Percentiles rank a stretch among this genome's conserved stretches.
Conservation (phyloP, 2,888 invertebrate species). For the Hermodice carunculata region DNA sequence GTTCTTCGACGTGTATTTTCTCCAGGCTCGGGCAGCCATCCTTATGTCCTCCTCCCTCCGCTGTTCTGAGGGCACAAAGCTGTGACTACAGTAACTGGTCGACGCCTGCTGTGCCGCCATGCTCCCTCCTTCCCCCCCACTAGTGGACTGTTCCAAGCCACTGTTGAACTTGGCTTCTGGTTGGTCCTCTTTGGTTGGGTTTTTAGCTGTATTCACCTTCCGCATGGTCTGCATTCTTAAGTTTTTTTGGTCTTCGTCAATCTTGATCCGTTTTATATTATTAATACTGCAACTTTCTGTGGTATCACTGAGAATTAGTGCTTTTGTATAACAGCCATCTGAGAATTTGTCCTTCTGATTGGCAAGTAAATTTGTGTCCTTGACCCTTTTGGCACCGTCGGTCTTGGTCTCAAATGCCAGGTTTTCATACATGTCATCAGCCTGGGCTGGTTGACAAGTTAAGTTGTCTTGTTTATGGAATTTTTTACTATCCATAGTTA, state of each 20-base stretch:
- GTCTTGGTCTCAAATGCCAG: conserved; percentile 23
- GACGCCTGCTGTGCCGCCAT: not conserved
- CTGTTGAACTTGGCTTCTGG: not conserved
- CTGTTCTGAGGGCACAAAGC: conserved; percentile 5
- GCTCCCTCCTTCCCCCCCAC: not conserved
- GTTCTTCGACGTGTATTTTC: conserved; percentile 74
- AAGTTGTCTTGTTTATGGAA: conserved; percentile 72
- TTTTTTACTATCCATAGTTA: conserved; percentile 75
- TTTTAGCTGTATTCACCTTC: conserved; percentile 54
- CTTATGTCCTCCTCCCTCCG: conserved; percentile 35
- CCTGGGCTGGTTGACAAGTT: conserved; percentile 45
- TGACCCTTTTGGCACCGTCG: conserved; percentile 57
- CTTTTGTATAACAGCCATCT: conserved; percentile 27
- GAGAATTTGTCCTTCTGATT: conserved; percentile 53
- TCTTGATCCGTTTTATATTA: conserved; percentile 60
- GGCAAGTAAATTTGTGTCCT: conserved; percentile 72
- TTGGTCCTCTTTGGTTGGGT: conserved; percentile 8
- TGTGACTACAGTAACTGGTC: too few species aligned
- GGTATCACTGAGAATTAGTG: too few species aligned
- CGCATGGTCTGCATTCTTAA: conserved; percentile 39
- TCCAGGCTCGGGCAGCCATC: conserved; percentile 75
- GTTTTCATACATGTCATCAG: conserved; percentile 15
- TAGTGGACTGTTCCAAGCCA: not conserved
- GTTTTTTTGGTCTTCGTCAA: conserved; percentile 51
- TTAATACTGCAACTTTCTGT: conserved; percentile 44